A percentile compares a stretch with the other conserved stretches of the same genome.
Evolutionary conservation across 2,888 invertebrate species (phyloP).

Genomic region (Fragum whitleyi): DNA sequence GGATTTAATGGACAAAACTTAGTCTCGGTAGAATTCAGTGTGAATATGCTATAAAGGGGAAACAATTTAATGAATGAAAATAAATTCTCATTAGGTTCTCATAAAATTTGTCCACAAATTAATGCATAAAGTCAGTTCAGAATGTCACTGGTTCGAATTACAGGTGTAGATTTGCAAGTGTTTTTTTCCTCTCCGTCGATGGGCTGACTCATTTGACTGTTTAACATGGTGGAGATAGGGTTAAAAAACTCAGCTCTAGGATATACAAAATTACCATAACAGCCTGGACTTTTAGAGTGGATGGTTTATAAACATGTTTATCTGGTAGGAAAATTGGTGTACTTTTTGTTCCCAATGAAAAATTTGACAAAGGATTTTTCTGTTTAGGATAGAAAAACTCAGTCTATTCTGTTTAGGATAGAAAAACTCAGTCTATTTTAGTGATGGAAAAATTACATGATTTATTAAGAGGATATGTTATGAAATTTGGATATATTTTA

Average conservation of each 20-base stretch:
- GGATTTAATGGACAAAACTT: too few species aligned
- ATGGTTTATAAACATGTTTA: slow-evolving; percentile 1
- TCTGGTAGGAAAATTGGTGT: not conserved
- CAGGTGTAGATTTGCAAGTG: slow-evolving; percentile 26
- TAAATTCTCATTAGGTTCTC: slow-evolving; percentile 1
- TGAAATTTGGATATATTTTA: too few species aligned
- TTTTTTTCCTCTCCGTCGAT: slow-evolving; percentile 7
- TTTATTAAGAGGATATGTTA: too few species aligned
- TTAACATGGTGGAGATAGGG: slow-evolving; percentile 2
- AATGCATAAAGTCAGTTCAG: not conserved
- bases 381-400: too few species aligned
- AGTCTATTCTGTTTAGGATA: too few species aligned
- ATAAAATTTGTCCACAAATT: slow-evolving; percentile 4
- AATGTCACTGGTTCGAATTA: slow-evolving; percentile 9
- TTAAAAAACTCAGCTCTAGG: not conserved
- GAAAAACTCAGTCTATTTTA: too few species aligned
- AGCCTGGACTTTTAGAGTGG: not conserved
- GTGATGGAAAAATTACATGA: too few species aligned
- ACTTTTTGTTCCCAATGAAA: not conserved
- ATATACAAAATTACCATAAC: not conserved
- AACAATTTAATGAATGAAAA: slow-evolving; percentile 1
- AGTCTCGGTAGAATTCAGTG: not conserved
- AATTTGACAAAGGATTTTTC: not conserved
- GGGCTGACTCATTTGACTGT: slow-evolving; percentile 15
- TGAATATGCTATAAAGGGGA: not conserved